Conservation (phyloP, 2,113 vertebrate species). For the Bos indicus region DNA sequence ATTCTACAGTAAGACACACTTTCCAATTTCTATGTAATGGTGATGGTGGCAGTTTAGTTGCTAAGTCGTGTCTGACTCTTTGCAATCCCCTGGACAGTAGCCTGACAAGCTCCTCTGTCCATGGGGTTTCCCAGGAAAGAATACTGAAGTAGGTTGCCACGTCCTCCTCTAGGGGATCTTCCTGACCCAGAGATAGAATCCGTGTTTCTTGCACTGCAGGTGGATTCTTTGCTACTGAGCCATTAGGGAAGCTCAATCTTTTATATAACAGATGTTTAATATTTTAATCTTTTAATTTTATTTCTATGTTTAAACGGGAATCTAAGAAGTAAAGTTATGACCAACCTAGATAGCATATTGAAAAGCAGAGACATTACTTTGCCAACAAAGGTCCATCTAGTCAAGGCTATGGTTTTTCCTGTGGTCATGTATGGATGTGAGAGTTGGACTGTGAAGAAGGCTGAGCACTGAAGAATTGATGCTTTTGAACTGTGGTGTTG, state of each 20-base stretch:
- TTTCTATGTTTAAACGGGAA: neutral
- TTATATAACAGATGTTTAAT: neutral
- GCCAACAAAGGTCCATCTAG: too few species aligned
- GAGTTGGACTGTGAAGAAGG: too few species aligned
- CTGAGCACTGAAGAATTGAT: too few species aligned
- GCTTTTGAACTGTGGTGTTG: too few species aligned
- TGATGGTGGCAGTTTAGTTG: neutral
- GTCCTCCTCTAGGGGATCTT: neutral
- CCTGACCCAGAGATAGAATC: neutral
- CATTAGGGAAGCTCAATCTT: neutral
- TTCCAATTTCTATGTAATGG: neutral
- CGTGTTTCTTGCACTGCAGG: neutral
- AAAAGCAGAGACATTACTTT: too few species aligned
- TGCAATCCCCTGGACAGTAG: neutral
- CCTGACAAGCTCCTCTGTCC: neutral
- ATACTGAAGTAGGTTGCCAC: neutral
- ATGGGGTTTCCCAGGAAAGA: neutral
- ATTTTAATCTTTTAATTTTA: neutral
- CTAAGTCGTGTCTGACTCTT: neutral
- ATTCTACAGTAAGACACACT: neutral
- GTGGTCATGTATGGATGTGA: too few species aligned
- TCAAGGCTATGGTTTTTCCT: too few species aligned
- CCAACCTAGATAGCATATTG: too few species aligned
- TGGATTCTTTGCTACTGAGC: neutral
- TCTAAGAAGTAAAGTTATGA: neutral